Base-by-base conservation (phyloP, 2,113 vertebrate species). In the Origma solitaria region DNA sequence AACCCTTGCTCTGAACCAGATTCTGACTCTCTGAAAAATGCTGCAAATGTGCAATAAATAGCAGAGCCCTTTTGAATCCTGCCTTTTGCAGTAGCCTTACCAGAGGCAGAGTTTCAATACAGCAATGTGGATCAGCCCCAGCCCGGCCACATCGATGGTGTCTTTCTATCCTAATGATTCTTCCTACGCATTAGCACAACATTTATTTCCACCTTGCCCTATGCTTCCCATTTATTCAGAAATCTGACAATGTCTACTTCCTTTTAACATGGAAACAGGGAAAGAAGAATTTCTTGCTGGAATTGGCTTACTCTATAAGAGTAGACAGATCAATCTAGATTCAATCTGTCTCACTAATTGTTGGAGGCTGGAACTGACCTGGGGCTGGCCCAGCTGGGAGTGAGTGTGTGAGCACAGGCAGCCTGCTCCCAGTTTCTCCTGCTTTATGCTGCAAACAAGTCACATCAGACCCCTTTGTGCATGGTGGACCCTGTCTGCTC, bases 191-290 rank as follows among this genome's bases (percentile, higher is more conserved):
- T 83, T 66, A 95, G 75, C 76, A 73, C 87, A 90, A 90, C 35
- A 80, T 83, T 88, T 86, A 86, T 75, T 85, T 93, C 90, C 82
- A 81, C 69, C 87, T 80, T 91, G 70, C 84, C 71, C 44, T 40
- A 66, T 50, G 61, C 84, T 86, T 90, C 71, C 47, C 79, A 75
- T 88, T 90, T 64, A 83, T 83, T 31, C 76, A 93, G 64, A 86
- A 89, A 94, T 81, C n/a, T 92, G 80, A 93, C 76, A 94, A 53
- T 50, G 84, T 77, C 61, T 95, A 82, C 33, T 89, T 91, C 82
- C 45, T 95, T 86, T 93, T 56, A 93, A 90, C 31, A 33, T 2
- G 8, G 76, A 90, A 86, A 71, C 20, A 78, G 37, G 51, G 40
- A 96, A 83, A 83, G 87, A 22, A 85, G 79, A 90, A 86, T 93